Conservation (phyloP, 2,888 invertebrate species). For the Iselma pallidipennis region DNA sequence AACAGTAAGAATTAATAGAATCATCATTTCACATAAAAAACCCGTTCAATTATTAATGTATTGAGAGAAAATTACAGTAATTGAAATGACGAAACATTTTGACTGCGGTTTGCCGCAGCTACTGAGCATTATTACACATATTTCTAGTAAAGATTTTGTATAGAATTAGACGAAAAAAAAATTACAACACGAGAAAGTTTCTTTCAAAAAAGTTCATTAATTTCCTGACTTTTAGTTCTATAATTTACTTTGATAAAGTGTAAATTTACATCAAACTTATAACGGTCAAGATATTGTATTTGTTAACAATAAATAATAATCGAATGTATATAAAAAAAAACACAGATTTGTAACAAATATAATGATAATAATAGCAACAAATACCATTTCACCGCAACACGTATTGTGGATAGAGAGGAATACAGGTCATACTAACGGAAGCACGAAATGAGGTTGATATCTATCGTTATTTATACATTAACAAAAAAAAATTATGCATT, state of each 20-base stretch:
- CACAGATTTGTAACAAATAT: slow-evolving; percentile 28
- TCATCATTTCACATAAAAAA: slow-evolving; percentile 10
- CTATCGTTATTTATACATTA: slow-evolving; percentile 34
- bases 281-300: not conserved
- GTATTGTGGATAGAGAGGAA: slow-evolving; percentile 35
- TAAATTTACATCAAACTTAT: not conserved
- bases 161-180: not conserved
- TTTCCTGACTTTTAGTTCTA: not conserved
- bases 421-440: slow-evolving; percentile 40
- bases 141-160: not conserved
- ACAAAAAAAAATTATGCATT: slow-evolving; percentile 20
- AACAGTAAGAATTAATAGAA: no score
- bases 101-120: slow-evolving; percentile 9
- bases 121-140: not conserved
- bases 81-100: slow-evolving; percentile 17
- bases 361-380: slow-evolving; percentile 22
- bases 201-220: not conserved
- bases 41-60: slow-evolving; percentile 8
- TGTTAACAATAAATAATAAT: slow-evolving; percentile 7
- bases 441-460: slow-evolving; percentile 38
- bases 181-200: not conserved
- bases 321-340: slow-evolving; percentile 9
- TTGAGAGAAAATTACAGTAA: slow-evolving; percentile 21
- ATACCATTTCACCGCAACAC: slow-evolving; percentile 34
- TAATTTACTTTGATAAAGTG: not conserved